Evolutionary conservation across 2,888 invertebrate species (phyloP).

Genomic region (Druceiella hillmani): DNA sequence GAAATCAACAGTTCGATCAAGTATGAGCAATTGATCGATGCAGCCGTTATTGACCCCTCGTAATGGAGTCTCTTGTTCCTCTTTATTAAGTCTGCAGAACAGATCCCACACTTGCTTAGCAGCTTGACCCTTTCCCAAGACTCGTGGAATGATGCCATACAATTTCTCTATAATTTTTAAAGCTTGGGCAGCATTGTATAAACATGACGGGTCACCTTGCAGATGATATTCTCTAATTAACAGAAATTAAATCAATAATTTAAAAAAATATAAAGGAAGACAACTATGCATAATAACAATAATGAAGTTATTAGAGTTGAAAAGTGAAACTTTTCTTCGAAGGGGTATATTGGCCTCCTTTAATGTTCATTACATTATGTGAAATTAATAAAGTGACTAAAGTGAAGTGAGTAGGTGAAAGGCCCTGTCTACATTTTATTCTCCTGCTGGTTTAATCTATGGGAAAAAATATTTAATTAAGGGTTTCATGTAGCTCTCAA

Average conservation of each 20-base stretch:
- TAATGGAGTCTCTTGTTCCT: constrained; percentile 43
- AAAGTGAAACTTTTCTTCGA: no score
- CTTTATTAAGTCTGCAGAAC: constrained; percentile 70
- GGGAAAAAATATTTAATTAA: no score
- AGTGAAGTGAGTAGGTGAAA: no score
- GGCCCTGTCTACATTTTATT: no score
- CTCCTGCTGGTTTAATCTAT: no score
- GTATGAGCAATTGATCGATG: constrained; percentile 83
- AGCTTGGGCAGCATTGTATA: constrained; percentile 85
- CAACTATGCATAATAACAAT: no score
- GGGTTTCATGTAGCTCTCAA: no score
- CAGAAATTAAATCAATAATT: constrained; percentile 8
- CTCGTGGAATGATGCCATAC: constrained; percentile 84
- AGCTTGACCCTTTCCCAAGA: constrained; percentile 85
- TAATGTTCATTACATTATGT: no score
- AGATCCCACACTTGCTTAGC: constrained; percentile 88
- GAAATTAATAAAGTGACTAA: no score
- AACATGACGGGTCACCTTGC: constrained; percentile 83
- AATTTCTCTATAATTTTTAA: constrained; percentile 79
- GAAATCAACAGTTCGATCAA: constrained; percentile 90
- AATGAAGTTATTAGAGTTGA: no score
- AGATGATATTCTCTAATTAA: constrained; percentile 69
- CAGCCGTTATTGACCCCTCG: constrained; percentile 53
- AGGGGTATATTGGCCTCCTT: no score
- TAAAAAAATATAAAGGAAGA: no score